Base-by-base conservation (phyloP, 2,888 invertebrate genomes). In the Aspidiotus rigidus region DNA sequence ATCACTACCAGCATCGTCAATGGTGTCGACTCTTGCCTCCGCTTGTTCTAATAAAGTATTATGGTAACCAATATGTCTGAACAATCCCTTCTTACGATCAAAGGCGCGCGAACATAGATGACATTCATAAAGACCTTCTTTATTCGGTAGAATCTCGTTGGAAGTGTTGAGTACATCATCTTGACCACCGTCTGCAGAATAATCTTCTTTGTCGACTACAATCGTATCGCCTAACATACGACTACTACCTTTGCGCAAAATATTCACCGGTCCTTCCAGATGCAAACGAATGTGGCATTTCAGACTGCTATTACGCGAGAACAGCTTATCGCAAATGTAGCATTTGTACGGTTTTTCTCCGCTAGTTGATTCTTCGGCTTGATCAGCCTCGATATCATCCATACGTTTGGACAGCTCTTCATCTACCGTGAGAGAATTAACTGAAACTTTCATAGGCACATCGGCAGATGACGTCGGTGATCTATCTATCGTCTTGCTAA, bases 261-360 rank as follows among this genome's bases (percentile, higher is more conserved):
- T 16, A 39, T 57, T 67, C 44, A 60, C 53, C 17, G 59, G 60
- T 28, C 59, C 64, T 64, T 64, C 64, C 15, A 64, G 10, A 39
- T 67, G 67, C 10, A 67, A 39, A 16, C 59, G 57, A 53, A 67
- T 60, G 9, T 67, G 67, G 11, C 67, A 67, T 13, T 44, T 67
- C 10, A 67, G 49, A 49, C 67, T 67, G 28, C 67, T 67, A n/a
- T 67, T 67, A n/a, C 67, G 67, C 41, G 67, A 57, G 17, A 67
- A 67, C 10, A 28, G 6, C 39, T 67, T 67, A 49, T 42, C 67
- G 54, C 67, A 67, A 10, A 67, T 67, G 16, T 59, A 53, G 16
- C 67, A 67, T 59, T 67, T 67, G 40, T 67, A 67, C 17, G 16
- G 67, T 60, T 67, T 67, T 10, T 57, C 57, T 10, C 3, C 57